Percentiles rank a stretch among this genome's conserved stretches.
phyloP scores from a whole-genome alignment of 2,888 invertebrate genomes.

The Tenthredo mesomela region DNA sequence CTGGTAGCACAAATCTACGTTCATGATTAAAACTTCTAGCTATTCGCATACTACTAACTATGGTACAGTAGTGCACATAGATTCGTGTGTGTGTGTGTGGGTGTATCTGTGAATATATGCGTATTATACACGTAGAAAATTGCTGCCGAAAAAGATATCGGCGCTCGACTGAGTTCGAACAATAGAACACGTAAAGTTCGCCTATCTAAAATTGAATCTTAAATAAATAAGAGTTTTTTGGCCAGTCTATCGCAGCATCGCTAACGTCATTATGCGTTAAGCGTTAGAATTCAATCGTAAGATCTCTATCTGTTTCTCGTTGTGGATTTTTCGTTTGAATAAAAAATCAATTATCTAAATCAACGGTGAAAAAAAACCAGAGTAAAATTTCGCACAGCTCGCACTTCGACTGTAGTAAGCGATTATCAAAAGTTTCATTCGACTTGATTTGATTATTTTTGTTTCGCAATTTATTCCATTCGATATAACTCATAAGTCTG shows the following conservation, averaged over 20 bases:
- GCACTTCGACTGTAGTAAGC: background rate
- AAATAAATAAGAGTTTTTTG: conserved; percentile 45
- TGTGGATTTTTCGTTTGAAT: conserved; percentile 45
- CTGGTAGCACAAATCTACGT: background rate
- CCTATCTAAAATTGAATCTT: conserved; percentile 67
- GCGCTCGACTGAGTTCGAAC: conserved; percentile 41
- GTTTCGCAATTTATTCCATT: background rate
- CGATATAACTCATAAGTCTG: background rate
- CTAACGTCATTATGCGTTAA: conserved; percentile 48
- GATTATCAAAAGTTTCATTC: background rate
- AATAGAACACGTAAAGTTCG: conserved; percentile 43
- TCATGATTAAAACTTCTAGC: background rate
- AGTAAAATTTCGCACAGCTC: background rate
- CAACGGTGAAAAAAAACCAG: background rate
- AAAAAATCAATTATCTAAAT: conserved; percentile 37
- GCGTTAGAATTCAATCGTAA: conserved; percentile 48
- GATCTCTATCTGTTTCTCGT: conserved; percentile 10
- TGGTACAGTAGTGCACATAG: background rate
- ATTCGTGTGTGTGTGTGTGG: background rate
- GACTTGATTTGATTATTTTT: background rate
- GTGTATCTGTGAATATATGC: background rate
- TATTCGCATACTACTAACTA: background rate
- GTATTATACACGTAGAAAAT: background rate
- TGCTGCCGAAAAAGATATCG: conserved; percentile 22
- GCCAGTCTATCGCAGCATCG: conserved; percentile 33